Evolutionary conservation across 2,888 invertebrate species (phyloP).

Genomic region (Lasioglossum calceatum): DNA sequence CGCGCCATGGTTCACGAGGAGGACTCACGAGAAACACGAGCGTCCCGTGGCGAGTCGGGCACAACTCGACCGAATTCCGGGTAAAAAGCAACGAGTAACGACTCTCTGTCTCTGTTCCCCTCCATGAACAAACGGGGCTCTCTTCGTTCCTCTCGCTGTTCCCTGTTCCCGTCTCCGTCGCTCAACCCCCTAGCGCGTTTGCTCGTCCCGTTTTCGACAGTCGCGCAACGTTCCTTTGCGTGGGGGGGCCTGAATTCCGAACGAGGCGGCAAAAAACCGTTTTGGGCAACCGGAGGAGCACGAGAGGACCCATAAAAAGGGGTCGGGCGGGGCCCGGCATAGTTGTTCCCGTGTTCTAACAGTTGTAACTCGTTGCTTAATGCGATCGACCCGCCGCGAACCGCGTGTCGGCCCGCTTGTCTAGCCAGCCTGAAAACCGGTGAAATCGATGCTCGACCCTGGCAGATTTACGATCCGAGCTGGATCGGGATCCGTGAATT

Average conservation of each 20-base stretch:
- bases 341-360: constrained; percentile 69
- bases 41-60: constrained; percentile 60
- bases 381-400: constrained; percentile 61
- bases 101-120: constrained; percentile 30
- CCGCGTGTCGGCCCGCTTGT: constrained; percentile 63
- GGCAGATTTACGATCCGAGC: constrained; percentile 65
- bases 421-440: constrained; percentile 67
- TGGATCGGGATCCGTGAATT: constrained; percentile 54
- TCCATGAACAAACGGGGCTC: not conserved
- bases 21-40: constrained; percentile 57
- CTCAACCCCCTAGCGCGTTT: constrained; percentile 7
- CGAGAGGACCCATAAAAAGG: constrained; percentile 59
- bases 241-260: constrained; percentile 64
- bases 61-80: constrained; percentile 68
- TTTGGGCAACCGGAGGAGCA: constrained; percentile 57
- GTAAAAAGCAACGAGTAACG: constrained; percentile 67
- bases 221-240: constrained; percentile 38
- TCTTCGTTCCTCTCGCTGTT: not conserved
- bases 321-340: constrained; percentile 40
- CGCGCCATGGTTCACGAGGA: constrained; percentile 18
- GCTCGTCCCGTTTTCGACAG: constrained; percentile 6
- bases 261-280: constrained; percentile 69
- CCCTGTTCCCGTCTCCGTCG: constrained; percentile 8
- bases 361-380: constrained; percentile 73
- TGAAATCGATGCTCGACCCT: constrained; percentile 67